phyloP scores from a whole-genome alignment of 2,888 invertebrate species.

The Patella caerulea region DNA sequence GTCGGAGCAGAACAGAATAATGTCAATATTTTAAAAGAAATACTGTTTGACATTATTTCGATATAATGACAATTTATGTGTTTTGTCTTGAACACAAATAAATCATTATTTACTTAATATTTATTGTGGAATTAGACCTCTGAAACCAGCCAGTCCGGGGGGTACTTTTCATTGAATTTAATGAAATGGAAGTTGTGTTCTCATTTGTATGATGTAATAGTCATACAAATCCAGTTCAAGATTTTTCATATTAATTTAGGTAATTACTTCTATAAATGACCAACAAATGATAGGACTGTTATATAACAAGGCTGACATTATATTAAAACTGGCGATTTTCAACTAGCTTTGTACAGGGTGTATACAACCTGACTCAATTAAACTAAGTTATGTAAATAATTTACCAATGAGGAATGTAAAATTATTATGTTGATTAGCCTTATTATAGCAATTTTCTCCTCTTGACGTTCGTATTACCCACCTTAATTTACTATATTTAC shows the following conservation, averaged over 20 bases:
- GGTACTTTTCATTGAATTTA: neutral
- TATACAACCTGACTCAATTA: neutral
- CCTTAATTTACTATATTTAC: too few species aligned
- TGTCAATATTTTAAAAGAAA: neutral
- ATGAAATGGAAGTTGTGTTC: neutral
- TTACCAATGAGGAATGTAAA: neutral
- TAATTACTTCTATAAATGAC: neutral
- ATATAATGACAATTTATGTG: neutral
- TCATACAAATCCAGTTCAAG: neutral
- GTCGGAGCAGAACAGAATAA: too few species aligned
- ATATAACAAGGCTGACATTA: neutral
- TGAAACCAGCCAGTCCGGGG: too few species aligned
- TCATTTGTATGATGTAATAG: neutral
- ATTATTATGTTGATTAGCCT: constrained; percentile 2
- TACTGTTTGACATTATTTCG: neutral
- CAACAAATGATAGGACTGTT: constrained; percentile 3
- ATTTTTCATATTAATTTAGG: neutral
- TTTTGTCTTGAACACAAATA: neutral
- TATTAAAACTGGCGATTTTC: neutral
- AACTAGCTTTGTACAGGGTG: neutral
- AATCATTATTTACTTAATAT: too few species aligned
- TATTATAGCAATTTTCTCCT: constrained; percentile 11
- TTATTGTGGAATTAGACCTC: too few species aligned
- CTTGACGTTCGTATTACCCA: neutral
- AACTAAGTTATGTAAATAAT: neutral